Base-by-base conservation (phyloP, 2,888 invertebrate species). In the Chironomus riparius region DNA sequence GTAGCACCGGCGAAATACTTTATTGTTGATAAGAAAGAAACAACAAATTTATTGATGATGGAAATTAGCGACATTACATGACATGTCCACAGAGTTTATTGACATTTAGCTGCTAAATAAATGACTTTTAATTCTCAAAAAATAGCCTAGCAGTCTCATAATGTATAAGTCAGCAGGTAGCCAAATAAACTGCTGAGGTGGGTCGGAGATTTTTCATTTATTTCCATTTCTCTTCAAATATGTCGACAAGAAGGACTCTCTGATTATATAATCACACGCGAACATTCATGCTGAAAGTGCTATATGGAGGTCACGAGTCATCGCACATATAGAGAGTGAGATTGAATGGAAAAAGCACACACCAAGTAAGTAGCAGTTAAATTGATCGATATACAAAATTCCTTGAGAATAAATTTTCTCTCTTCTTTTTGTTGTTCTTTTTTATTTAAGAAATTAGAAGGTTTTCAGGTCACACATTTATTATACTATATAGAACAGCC, bases 271-370 rank as follows among this genome's bases (percentile, higher is more conserved):
- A 65, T 65, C 65, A 65, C 65, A 65, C 65, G 65, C 65, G 7
- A 65, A 65, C 65, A 65, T 24, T 24, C 21, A 13, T 24, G 21
- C 65, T 56, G 15, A 56, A 56, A 18, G 56, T 18, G 56, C 22
- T 47, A 71, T 50, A 56, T 71, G 71, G 71, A 71, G 71, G 71
- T 71, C 71, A 71, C 22, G 24, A 22, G 48, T 38, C 13, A 38
- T 10, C 38, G 24, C 38, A 38, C 38, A 38, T 38, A 38, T 38
- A 48, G 3, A n/a, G 18, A 70, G 48, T n/a, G n/a, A n/a, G 68
- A n/a, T 28, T 70, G 70, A 48, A 48, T 15, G 21, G 18, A 6
- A 21, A n/a, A 47, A 47, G 65, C 38, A 38, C 10, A 38, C 38
- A 38, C 10, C 38, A 38, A 38, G 38, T 38, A 10, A 38, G 38